These are phyloP conservation scores for Mixornis gularis DNA, from an alignment of 2,113 vertebrate genomes.

Conservation along the genomic window DNA sequence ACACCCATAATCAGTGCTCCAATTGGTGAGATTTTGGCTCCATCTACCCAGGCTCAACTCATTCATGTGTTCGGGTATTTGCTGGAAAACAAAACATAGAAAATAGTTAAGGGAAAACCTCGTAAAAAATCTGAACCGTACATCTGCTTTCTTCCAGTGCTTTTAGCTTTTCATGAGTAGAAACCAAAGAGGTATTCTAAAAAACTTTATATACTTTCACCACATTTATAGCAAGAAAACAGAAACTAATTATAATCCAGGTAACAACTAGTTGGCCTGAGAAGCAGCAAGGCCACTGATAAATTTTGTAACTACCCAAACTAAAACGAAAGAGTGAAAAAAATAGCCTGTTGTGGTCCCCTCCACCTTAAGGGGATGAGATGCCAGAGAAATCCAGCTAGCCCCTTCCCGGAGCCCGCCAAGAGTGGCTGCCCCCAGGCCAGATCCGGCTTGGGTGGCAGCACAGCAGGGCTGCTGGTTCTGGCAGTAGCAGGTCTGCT, in stretches of 20 bases:
- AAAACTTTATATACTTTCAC: neutral
- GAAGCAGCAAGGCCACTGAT: neutral
- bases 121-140: neutral
- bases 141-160: neutral
- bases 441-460: no score
- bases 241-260: neutral
- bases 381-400: no score
- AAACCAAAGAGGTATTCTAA: neutral
- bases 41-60: neutral
- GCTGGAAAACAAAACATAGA: neutral
- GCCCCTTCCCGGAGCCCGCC: no score
- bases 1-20: neutral
- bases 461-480: no score
- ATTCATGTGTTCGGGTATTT: neutral
- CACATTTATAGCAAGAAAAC: neutral
- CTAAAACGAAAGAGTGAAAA: neutral
- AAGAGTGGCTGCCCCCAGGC: no score
- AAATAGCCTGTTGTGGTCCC: neutral
- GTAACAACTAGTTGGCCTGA: neutral
- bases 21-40: neutral
- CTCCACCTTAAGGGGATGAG: rapidly evolving
- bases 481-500: no score
- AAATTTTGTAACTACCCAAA: neutral
- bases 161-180: neutral
- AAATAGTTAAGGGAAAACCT: neutral